Conservation (phyloP, 2,113 vertebrate species). For the Turnix velox region DNA sequence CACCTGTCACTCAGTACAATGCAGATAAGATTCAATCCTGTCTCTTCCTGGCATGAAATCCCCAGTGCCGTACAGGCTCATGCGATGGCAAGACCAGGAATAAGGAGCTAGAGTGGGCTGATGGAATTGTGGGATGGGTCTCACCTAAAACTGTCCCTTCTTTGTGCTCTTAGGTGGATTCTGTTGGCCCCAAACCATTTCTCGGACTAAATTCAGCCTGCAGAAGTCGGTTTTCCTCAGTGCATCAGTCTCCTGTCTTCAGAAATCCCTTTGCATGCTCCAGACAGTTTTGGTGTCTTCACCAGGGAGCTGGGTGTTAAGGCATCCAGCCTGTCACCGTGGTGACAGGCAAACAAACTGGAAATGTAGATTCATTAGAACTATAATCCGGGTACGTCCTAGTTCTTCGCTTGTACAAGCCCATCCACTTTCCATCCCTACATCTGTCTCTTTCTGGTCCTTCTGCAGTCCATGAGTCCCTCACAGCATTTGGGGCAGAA, state of each 20-base stretch:
- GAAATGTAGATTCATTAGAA: background rate
- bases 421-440: background rate
- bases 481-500: background rate
- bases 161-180: background rate
- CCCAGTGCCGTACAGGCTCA: fast-evolving
- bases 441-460: background rate
- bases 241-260: background rate
- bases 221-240: background rate
- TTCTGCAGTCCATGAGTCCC: background rate
- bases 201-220: background rate
- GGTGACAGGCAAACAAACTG: background rate
- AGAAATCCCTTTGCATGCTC: slow-evolving; percentile 20
- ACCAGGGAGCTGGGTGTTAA: background rate
- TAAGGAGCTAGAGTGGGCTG: background rate
- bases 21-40: background rate
- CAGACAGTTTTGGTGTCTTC: background rate
- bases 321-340: background rate
- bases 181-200: too few species aligned
- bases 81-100: background rate
- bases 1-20: background rate
- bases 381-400: background rate
- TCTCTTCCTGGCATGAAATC: background rate
- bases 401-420: background rate
- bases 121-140: background rate
- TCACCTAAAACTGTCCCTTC: background rate